These are phyloP conservation scores for Phymastichus coffea DNA, from an alignment of 1,140 invertebrate species.

Conservation along the genomic window DNA sequence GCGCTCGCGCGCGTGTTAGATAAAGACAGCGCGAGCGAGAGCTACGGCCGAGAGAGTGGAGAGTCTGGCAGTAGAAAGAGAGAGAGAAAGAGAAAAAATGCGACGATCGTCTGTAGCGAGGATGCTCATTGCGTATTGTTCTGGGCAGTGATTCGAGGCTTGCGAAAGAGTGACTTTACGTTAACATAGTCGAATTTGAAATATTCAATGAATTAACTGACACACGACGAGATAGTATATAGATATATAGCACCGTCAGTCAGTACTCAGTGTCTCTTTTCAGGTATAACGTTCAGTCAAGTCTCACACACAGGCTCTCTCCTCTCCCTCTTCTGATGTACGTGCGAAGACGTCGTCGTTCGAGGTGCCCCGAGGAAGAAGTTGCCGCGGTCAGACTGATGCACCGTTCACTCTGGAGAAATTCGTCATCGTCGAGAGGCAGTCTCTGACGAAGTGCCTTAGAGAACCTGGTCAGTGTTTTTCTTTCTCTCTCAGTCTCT, in stretches of 20 bases:
- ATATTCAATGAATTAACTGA: neutral
- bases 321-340: constrained; percentile 19
- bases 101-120: constrained; percentile 3
- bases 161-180: constrained; percentile 1
- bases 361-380: neutral
- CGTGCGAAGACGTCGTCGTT: constrained; percentile 23
- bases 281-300: neutral
- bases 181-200: constrained; percentile 26
- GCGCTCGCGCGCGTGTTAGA: no score
- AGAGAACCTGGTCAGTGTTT: constrained; percentile 7
- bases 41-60: no score
- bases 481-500: neutral
- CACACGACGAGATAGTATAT: neutral
- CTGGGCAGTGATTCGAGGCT: neutral
- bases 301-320: neutral
- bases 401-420: constrained; percentile 13
- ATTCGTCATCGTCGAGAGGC: neutral
- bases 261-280: neutral
- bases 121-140: no score
- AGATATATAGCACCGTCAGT: neutral
- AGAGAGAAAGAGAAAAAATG: no score
- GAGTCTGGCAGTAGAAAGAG: no score
- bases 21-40: no score
- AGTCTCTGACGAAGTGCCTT: constrained; percentile 8
- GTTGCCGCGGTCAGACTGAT: constrained; percentile 5